Conservation (phyloP, 1,140 invertebrate species). For the Drosophila watanabei region DNA sequence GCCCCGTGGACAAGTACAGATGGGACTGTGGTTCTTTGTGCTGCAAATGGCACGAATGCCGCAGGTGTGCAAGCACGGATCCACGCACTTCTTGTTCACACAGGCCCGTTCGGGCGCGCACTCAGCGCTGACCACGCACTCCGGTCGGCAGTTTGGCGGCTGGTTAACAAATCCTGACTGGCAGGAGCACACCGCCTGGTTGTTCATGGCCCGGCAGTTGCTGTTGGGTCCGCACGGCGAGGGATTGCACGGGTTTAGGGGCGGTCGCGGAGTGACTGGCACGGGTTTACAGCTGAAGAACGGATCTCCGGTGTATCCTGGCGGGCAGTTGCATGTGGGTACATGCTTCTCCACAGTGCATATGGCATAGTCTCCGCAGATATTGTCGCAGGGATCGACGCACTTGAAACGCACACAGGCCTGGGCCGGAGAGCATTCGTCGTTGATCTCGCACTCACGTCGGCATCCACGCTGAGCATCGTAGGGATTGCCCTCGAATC, state of each 20-base stretch:
- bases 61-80: constrained; percentile 91
- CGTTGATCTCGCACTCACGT: constrained; percentile 91
- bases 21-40: constrained; percentile 88
- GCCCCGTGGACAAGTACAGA: constrained; percentile 88
- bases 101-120: constrained; percentile 90
- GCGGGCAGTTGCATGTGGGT: constrained; percentile 91
- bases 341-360: constrained; percentile 91
- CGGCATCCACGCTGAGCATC: constrained; percentile 88
- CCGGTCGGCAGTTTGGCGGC: constrained; percentile 91
- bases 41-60: constrained; percentile 88
- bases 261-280: constrained; percentile 86
- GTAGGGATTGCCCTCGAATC: constrained; percentile 91
- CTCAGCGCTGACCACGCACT: constrained; percentile 89
- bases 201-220: constrained; percentile 89
- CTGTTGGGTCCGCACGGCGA: constrained; percentile 91
- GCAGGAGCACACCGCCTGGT: constrained; percentile 90
- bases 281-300: constrained; percentile 91
- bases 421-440: constrained; percentile 90
- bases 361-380: constrained; percentile 90
- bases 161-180: constrained; percentile 90
- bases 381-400: constrained; percentile 91
- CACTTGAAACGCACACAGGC: constrained; percentile 92
- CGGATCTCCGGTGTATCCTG: constrained; percentile 92
- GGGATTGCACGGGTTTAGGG: constrained; percentile 87
- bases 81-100: constrained; percentile 90